A percentile compares a stretch with the other conserved stretches of the same genome.
phyloP scores from a whole-genome alignment of 2,888 invertebrate genomes.

The Deroplatys truncata region DNA sequence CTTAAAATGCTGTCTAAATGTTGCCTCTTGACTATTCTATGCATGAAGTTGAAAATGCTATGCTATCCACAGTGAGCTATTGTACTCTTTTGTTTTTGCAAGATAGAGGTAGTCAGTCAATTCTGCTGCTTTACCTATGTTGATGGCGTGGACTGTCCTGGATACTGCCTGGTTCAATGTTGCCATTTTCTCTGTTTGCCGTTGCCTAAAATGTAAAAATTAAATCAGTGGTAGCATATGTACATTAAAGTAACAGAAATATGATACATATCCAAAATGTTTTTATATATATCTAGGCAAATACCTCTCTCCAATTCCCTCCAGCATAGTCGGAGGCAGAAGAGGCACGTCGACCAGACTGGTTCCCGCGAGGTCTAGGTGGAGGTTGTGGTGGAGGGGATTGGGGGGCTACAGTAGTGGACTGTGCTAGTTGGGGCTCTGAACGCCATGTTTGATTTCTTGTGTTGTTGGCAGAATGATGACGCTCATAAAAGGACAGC shows the following conservation, averaged over 20 bases:
- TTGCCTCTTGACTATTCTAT: too few relatives aligned
- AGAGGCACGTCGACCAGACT: conserved; percentile 56
- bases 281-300: not conserved
- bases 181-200: conserved; percentile 20
- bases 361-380: conserved; percentile 33
- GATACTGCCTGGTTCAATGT: conserved; percentile 32
- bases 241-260: not conserved
- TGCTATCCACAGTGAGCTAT: too few relatives aligned
- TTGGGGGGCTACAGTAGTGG: conserved; percentile 23
- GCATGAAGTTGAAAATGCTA: too few relatives aligned
- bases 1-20: too few relatives aligned
- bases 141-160: conserved; percentile 47
- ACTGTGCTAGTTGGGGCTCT: conserved; percentile 52
- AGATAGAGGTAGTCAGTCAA: too few relatives aligned
- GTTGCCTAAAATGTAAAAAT: conserved; percentile 20
- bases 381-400: conserved; percentile 34
- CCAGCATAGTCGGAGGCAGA: conserved; percentile 63
- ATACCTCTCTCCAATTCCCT: conserved; percentile 34
- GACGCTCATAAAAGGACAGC: conserved; percentile 74
- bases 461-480: conserved; percentile 45
- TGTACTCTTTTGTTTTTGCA: too few relatives aligned
- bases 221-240: not conserved
- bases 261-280: not conserved
- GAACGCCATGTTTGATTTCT: conserved; percentile 50
- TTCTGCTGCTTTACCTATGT: conserved; percentile 40